Evolutionary conservation across 2,113 vertebrate species (phyloP).

Genomic region (Ursus arctos): DNA sequence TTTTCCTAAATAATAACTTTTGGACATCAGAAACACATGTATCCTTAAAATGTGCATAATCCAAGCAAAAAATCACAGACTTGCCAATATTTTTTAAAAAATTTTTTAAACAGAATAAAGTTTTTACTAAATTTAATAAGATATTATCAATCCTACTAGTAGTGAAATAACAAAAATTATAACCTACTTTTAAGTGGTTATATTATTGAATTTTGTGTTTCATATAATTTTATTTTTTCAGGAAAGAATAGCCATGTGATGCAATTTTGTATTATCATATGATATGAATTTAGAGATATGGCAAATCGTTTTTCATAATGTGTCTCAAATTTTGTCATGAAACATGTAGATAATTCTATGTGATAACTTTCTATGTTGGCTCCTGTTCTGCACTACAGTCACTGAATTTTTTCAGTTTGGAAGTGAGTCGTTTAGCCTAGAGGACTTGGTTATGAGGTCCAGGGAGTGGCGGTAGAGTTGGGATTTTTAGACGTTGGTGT

Average conservation of each 20-base stretch:
- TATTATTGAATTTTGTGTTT: constrained; percentile 6
- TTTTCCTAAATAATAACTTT: constrained; percentile 34
- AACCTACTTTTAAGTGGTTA: constrained; percentile 11
- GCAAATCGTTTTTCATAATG: neutral
- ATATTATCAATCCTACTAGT: neutral
- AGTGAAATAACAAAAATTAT: neutral
- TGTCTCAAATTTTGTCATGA: neutral
- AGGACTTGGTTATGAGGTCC: neutral
- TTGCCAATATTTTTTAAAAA: neutral
- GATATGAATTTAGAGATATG: neutral
- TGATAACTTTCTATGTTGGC: neutral
- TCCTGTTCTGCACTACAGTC: neutral
- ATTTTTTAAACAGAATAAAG: neutral
- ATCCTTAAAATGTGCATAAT: constrained; percentile 20
- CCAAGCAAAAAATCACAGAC: neutral
- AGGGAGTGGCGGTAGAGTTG: neutral
- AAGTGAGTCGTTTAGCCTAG: neutral
- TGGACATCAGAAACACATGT: neutral
- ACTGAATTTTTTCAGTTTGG: constrained; percentile 21
- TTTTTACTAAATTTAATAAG: neutral
- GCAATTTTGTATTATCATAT: neutral
- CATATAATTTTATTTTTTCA: neutral
- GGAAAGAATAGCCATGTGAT: neutral
- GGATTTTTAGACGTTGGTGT: neutral
- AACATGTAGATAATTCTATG: neutral